phyloP scores from a whole-genome alignment of 2,797 vertebrate genomes.

The Pagetopsis macropterus region DNA sequence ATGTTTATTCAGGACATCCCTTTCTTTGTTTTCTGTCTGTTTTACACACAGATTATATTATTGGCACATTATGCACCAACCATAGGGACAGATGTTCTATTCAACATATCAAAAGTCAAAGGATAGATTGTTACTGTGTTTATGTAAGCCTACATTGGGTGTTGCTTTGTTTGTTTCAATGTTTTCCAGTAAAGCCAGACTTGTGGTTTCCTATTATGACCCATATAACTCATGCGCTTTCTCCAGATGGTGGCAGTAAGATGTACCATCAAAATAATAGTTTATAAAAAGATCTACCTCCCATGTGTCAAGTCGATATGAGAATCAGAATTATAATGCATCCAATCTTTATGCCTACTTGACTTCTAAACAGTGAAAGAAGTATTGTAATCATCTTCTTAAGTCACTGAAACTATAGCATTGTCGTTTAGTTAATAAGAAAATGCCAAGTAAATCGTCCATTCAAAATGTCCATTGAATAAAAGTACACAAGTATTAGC shows the following conservation, averaged over 20 bases:
- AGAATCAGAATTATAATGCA: background rate
- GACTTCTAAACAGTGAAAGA: background rate
- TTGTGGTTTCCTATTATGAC: background rate
- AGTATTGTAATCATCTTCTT: background rate
- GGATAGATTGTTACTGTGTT: background rate
- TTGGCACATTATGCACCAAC: background rate
- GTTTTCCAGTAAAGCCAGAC: background rate
- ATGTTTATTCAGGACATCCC: constrained; percentile 33
- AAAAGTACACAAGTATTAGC: background rate
- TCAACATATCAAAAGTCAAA: background rate
- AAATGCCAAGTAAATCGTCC: background rate
- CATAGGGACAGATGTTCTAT: background rate
- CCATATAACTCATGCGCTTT: background rate
- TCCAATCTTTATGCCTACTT: background rate
- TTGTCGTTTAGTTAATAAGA: background rate
- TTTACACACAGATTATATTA: background rate
- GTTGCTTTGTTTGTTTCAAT: constrained; percentile 3
- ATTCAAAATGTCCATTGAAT: background rate
- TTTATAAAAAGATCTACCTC: background rate
- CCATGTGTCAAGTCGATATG: background rate
- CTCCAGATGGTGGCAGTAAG: constrained; percentile 16
- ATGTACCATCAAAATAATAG: background rate
- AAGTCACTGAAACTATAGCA: background rate
- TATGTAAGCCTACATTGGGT: background rate
- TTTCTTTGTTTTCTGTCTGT: background rate